These are phyloP conservation scores for Cheilosia grossa DNA, from an alignment of 2,888 invertebrate species.

Conservation along the genomic window DNA sequence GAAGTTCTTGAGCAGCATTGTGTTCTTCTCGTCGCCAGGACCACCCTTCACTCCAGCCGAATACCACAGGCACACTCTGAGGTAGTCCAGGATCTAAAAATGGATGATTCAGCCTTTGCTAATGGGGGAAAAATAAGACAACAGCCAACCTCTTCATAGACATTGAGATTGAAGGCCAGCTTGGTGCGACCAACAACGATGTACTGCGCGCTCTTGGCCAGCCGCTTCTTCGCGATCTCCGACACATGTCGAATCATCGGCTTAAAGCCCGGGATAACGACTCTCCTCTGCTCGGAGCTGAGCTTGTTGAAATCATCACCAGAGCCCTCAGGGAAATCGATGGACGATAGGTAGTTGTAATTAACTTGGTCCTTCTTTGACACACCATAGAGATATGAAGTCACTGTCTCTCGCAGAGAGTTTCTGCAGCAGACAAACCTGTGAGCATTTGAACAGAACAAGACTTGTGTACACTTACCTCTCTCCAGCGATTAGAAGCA, in stretches of 20 bases:
- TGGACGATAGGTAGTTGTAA: conserved; percentile 81
- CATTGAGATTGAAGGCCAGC: conserved; percentile 88
- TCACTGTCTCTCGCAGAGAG: conserved; percentile 81
- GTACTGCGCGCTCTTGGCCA: conserved; percentile 85
- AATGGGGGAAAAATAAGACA: neutral
- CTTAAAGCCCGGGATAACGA: conserved; percentile 88
- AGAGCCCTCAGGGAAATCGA: conserved; percentile 82
- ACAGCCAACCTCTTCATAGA: conserved; percentile 89
- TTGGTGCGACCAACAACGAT: conserved; percentile 87
- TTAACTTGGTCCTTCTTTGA: conserved; percentile 85
- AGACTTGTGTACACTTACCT: conserved; percentile 84
- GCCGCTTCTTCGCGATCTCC: conserved; percentile 86
- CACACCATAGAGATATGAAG: conserved; percentile 87
- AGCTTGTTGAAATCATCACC: conserved; percentile 80
- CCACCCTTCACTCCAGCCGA: conserved; percentile 86
- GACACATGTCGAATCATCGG: conserved; percentile 89
- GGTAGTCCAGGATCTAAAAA: conserved; percentile 86
- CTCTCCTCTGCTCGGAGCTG: conserved; percentile 80
- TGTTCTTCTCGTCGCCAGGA: conserved; percentile 84
- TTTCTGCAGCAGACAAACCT: conserved; percentile 76
- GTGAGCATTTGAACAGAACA: neutral
- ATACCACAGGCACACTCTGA: conserved; percentile 90
- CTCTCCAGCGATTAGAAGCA: conserved; percentile 93
- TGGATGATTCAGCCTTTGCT: conserved; percentile 4
- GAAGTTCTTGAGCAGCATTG: conserved; percentile 88